phyloP scores from a whole-genome alignment of 2,888 invertebrate species.

The Graphium colonna region DNA sequence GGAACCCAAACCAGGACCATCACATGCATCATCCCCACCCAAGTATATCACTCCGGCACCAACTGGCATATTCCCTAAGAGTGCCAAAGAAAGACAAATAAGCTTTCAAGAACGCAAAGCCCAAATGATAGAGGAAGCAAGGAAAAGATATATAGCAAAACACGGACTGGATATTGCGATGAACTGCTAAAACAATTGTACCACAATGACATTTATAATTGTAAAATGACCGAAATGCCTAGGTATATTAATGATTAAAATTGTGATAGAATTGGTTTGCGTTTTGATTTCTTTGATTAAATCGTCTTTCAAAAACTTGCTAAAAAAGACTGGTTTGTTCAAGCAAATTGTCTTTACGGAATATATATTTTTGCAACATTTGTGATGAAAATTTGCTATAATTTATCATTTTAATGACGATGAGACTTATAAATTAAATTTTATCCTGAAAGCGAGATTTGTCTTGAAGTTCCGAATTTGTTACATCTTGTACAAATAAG shows the following conservation, averaged over 20 bases:
- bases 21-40: constrained; percentile 36
- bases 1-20: constrained; percentile 32
- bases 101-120: constrained; percentile 90
- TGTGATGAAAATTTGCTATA: too few species aligned
- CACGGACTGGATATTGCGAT: constrained; percentile 77
- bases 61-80: constrained; percentile 73
- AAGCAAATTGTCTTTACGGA: not conserved
- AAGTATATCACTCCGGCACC: too few species aligned
- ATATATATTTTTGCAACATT: not conserved
- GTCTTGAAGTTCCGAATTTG: not conserved
- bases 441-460: too few species aligned
- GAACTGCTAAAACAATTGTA: constrained; percentile 38
- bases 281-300: constrained; percentile 14
- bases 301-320: not conserved
- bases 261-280: constrained; percentile 15
- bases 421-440: too few species aligned
- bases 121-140: constrained; percentile 87
- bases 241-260: constrained; percentile 10
- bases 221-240: constrained; percentile 3
- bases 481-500: not conserved
- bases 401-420: too few species aligned
- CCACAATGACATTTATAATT: not conserved
- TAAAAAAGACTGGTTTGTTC: not conserved
- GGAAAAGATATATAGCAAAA: constrained; percentile 88
- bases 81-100: constrained; percentile 82